phyloP scores from a whole-genome alignment of 2,797 vertebrate species.

The Heteromormyrus szaboi region DNA sequence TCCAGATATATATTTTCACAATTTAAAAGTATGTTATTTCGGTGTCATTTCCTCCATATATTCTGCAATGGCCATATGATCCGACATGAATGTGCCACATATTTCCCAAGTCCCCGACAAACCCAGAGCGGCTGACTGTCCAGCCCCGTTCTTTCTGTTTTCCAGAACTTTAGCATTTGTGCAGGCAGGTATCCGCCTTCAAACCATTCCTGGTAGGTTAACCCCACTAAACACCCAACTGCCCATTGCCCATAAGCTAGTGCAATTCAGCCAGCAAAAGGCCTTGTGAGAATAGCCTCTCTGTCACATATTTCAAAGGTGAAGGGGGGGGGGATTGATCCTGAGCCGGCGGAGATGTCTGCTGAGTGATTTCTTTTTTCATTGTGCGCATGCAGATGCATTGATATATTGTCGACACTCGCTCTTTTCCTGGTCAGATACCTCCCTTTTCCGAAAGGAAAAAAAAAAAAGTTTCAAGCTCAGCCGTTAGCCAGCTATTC shows the following conservation, averaged over 20 bases:
- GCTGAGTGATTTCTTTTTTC: neutral
- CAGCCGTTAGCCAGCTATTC: neutral
- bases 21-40: neutral
- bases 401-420: neutral
- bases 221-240: neutral
- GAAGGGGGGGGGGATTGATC: neutral
- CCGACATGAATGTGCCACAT: neutral
- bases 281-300: neutral
- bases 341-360: neutral
- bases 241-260: neutral
- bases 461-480: neutral
- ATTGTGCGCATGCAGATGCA: neutral
- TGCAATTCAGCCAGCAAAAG: neutral
- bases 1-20: neutral
- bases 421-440: too few relatives aligned
- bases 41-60: neutral
- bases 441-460: neutral
- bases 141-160: neutral
- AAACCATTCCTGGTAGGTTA: neutral
- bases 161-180: neutral
- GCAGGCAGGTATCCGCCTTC: neutral
- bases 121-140: neutral
- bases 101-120: neutral
- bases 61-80: neutral
- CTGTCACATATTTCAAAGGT: slow-evolving; percentile 6